Evolutionary conservation across 2,888 invertebrate genomes (phyloP).

Genomic region (Agonopterix arenella): DNA sequence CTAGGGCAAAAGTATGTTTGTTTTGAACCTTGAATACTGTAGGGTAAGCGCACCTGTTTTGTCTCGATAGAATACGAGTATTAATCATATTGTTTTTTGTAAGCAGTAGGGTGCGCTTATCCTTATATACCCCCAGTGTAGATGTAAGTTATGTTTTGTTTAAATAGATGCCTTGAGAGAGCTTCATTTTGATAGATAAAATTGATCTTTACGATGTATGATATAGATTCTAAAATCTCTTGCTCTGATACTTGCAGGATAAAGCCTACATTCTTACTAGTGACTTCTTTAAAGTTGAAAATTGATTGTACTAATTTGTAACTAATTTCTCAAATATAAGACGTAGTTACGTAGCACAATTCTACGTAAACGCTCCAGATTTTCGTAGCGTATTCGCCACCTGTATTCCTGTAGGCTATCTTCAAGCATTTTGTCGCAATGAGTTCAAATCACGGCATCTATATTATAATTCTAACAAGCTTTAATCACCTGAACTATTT

Average conservation of each 20-base stretch:
- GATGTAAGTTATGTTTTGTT: conserved; percentile 3
- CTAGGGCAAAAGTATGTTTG: not conserved
- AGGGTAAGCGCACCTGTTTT: conserved; percentile 1
- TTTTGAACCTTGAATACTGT: not conserved
- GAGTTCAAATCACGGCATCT: not conserved
- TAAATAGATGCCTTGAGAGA: conserved; percentile 5
- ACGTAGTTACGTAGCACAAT: too few species aligned
- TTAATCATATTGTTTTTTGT: conserved; percentile 8
- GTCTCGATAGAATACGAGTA: conserved; percentile 2
- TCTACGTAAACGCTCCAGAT: too few species aligned
- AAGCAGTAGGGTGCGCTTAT: conserved; percentile 8
- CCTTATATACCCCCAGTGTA: not conserved
- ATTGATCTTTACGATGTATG: not conserved
- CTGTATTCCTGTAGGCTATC: not conserved
- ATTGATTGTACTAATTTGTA: too few species aligned
- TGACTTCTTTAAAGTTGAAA: too few species aligned
- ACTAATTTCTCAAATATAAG: too few species aligned
- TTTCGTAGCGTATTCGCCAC: too few species aligned
- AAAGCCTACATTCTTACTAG: too few species aligned
- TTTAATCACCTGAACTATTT: not conserved
- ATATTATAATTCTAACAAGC: conserved; percentile 1
- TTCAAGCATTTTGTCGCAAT: not conserved
- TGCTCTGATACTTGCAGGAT: too few species aligned
- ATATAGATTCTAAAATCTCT: too few species aligned
- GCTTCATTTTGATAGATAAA: not conserved